A percentile compares a stretch with the other conserved stretches of the same genome.
Conservation (phyloP, 1,140 invertebrate genomes). For the Drosophila nannoptera region DNA sequence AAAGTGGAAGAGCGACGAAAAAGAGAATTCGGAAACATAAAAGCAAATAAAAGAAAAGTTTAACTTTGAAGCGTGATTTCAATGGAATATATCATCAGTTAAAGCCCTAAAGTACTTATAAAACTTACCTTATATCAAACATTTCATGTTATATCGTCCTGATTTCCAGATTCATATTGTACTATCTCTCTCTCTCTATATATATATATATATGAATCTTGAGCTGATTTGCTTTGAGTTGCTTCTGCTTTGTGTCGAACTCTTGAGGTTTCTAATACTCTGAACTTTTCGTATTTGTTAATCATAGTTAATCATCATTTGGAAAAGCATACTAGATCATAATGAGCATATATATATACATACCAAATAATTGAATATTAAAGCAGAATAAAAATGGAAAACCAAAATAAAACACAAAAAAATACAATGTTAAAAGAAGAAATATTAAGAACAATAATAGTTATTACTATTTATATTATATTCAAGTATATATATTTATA, state of each 20-base stretch:
- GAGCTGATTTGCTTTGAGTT: slow-evolving; percentile 31
- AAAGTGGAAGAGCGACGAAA: slow-evolving; percentile 52
- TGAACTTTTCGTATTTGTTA: slow-evolving; percentile 39
- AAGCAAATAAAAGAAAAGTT: slow-evolving; percentile 78
- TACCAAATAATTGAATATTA: slow-evolving; percentile 58
- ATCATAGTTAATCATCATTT: slow-evolving; percentile 45
- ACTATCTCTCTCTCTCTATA: slow-evolving; percentile 1
- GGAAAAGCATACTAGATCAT: slow-evolving; percentile 63
- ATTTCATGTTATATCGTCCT: slow-evolving; percentile 36
- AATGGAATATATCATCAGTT: slow-evolving; percentile 77
- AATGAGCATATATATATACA: slow-evolving; percentile 63
- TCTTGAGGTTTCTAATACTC: slow-evolving; percentile 63
- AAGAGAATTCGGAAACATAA: slow-evolving; percentile 44
- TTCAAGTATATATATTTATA: slow-evolving; percentile 58
- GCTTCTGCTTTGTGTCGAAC: slow-evolving; percentile 25
- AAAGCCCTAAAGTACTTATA: slow-evolving; percentile 56
- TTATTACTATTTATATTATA: slow-evolving; percentile 79
- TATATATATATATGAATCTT: background rate
- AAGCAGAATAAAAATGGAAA: background rate
- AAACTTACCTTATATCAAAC: slow-evolving; percentile 54
- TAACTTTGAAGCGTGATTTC: slow-evolving; percentile 78
- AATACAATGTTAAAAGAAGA: slow-evolving; percentile 58
- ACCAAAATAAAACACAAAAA: slow-evolving; percentile 30
- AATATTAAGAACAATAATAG: slow-evolving; percentile 79
- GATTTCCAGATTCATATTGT: background rate